A percentile compares a stretch with the other conserved stretches of the same genome.
phyloP scores from a whole-genome alignment of 1,140 invertebrate genomes.

The Nilaparvata lugens region DNA sequence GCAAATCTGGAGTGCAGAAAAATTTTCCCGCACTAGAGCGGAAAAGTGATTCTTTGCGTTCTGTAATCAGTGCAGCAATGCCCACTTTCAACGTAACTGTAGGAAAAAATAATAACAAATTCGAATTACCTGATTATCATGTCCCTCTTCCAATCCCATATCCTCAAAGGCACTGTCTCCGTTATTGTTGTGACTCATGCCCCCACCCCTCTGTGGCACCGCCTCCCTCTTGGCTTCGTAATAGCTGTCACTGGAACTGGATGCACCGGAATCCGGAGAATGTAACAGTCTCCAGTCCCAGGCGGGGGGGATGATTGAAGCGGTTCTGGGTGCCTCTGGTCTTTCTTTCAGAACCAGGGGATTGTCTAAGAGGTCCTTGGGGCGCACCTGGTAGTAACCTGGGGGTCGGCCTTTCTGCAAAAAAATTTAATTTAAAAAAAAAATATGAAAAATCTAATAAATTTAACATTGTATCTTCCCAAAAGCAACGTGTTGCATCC shows the following conservation, averaged over 20 bases:
- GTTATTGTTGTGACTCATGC: background rate
- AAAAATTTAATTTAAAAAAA: no score
- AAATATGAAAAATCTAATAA: no score
- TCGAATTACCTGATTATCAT: background rate
- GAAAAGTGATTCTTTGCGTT: no score
- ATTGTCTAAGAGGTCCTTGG: constrained; percentile 56
- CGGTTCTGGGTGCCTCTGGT: constrained; percentile 68
- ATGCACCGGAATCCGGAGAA: background rate
- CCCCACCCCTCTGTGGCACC: background rate
- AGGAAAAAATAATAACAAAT: no score
- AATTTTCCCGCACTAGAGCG: no score
- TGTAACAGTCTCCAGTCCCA: constrained; percentile 53
- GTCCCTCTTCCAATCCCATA: constrained; percentile 1
- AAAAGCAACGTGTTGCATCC: no score
- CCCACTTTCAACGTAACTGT: no score
- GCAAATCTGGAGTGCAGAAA: no score
- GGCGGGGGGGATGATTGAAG: constrained; percentile 48
- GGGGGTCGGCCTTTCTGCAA: constrained; percentile 77
- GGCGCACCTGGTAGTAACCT: constrained; percentile 64
- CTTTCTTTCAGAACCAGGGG: constrained; percentile 52
- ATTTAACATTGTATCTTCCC: no score
- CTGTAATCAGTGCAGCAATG: no score
- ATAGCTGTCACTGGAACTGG: background rate
- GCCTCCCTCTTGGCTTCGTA: constrained; percentile 17
- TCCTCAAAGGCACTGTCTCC: constrained; percentile 15